Evolutionary conservation across 2,113 vertebrate species (phyloP).

Genomic region (Stegastes partitus): DNA sequence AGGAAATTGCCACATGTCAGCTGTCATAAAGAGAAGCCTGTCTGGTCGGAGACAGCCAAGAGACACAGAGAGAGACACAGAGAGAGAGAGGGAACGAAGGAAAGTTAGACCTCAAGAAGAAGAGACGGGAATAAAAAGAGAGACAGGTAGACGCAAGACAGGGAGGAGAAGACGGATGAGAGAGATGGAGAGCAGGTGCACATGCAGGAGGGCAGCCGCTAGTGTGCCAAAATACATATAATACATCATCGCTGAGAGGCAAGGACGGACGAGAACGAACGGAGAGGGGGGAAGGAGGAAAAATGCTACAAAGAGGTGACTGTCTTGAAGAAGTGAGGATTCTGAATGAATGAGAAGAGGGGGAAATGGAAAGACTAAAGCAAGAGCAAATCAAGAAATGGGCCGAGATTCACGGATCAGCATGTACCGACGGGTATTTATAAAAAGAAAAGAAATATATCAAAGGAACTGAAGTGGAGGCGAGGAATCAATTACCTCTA

Average conservation of each 20-base stretch:
- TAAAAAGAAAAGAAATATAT: conserved; percentile 12
- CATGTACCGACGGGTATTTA: background rate
- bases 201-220: conserved; percentile 17
- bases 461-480: conserved; percentile 2
- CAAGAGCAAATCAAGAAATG: conserved; percentile 19
- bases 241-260: conserved; percentile 27
- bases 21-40: conserved; percentile 82
- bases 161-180: conserved; percentile 18
- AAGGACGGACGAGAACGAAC: conserved; percentile 12
- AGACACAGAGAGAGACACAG: conserved; percentile 40
- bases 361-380: conserved; percentile 2
- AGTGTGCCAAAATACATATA: conserved; percentile 30
- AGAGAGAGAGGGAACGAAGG: background rate
- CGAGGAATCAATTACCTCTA: conserved; percentile 9
- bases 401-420: conserved; percentile 2
- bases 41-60: conserved; percentile 46
- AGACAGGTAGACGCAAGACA: conserved; percentile 2
- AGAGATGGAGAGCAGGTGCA: conserved; percentile 43
- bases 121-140: conserved; percentile 14
- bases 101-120: conserved; percentile 17
- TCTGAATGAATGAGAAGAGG: background rate
- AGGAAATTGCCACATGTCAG: conserved; percentile 91
- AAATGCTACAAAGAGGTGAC: conserved; percentile 33
- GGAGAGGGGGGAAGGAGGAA: conserved; percentile 4
- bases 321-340: conserved; percentile 16